Evolutionary conservation across 53 echinoderm and acorn worm genomes (phyloP), one percentile per base, ranked within the genome.

Genomic region (Zoroaster sp.): DNA sequence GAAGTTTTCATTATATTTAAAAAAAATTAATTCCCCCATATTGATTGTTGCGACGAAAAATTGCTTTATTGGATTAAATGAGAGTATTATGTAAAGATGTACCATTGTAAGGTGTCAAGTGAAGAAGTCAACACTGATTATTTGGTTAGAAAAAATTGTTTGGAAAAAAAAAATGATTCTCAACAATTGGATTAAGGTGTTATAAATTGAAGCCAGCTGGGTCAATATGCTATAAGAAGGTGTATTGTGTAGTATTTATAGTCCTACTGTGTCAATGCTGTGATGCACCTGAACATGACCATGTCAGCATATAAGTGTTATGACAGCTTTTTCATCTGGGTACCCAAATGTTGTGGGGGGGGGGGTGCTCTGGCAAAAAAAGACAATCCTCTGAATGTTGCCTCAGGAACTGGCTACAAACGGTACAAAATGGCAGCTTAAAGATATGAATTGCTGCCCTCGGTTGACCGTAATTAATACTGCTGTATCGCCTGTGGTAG

Each of bases 381-480:
- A 40, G 17, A 40, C 38, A 65, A n/a, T 21, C 25, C 59, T 25
- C 21, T 9, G 33, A 67, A n/a, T 7, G 81, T 81, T 81, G 81
- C 81, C 81, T 33, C 41, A 17, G 81, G 81, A 81, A 66, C 42
- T 36, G 11, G 81, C 40, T 81, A 42, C 35, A 35, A 49, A 12
- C 13, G 21, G 41, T 66, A 42, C 67, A 81, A 81, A n/a, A 81
- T 81, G 68, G 81, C 68, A 67, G 67, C 81, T 67, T 42, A 81
- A 31, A 52, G 17, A 28, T 40, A 63, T 66, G 45, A 67, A 66
- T 66, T 30, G 30, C 81, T 66, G 81, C 66, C 80, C 23, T 20
- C 18, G 37, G 80, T 67, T 41, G 67, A 36, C 45, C 33, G 81
- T 81, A 81, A 81, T 81, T 81, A 81, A 68, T 81, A 81, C 67